These are phyloP conservation scores for Chelon auratus DNA, from an alignment of 2,797 vertebrate species.

Conservation along the genomic window DNA sequence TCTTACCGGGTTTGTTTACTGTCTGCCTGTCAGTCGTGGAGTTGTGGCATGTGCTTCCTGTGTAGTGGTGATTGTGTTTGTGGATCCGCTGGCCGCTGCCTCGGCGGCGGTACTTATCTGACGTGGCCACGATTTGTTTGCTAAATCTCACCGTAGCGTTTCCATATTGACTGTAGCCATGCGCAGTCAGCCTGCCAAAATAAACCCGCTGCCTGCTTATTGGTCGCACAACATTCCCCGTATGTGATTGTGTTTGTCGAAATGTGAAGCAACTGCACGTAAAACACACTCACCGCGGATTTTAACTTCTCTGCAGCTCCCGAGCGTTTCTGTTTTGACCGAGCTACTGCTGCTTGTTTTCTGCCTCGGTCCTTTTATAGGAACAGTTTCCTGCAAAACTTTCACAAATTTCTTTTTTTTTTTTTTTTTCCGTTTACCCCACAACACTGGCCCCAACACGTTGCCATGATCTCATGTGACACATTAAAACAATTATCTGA, in stretches of 20 bases:
- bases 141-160: conserved; percentile 68
- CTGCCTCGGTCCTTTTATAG: background rate
- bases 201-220: conserved; percentile 74
- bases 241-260: conserved; percentile 48
- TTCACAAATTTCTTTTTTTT: background rate
- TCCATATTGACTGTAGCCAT: conserved; percentile 79
- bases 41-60: conserved; percentile 49
- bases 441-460: too few species aligned
- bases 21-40: conserved; percentile 48
- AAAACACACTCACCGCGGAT: conserved; percentile 1
- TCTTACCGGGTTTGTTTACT: conserved; percentile 62
- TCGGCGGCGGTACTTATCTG: conserved; percentile 43
- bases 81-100: conserved; percentile 18
- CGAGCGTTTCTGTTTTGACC: background rate
- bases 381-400: background rate
- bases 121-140: conserved; percentile 62
- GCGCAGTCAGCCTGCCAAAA: conserved; percentile 80
- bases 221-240: conserved; percentile 62
- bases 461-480: too few species aligned
- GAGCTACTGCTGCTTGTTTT: background rate
- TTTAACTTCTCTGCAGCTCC: background rate
- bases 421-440: too few species aligned
- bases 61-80: conserved; percentile 22
- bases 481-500: background rate
- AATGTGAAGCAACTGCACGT: background rate